Conservation (phyloP, 2,113 vertebrate genomes). For the Peromyscus maniculatus region DNA sequence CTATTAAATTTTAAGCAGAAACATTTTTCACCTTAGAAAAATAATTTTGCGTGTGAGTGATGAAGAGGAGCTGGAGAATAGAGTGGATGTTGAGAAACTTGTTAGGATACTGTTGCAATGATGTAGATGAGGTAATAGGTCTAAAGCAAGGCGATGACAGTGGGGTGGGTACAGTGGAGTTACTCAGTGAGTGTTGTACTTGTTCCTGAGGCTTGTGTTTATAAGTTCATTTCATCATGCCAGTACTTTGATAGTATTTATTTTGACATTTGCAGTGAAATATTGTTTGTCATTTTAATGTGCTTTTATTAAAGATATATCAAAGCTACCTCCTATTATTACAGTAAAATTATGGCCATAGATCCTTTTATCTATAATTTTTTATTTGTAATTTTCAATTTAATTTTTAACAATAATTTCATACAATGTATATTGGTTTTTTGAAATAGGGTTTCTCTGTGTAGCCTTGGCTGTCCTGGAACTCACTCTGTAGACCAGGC, state of each 20-base stretch:
- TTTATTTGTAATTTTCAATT: background rate
- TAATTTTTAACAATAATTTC: background rate
- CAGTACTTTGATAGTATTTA: slow-evolving; percentile 5
- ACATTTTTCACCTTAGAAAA: slow-evolving; percentile 52
- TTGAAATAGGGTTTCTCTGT: background rate
- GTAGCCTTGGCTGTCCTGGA: background rate
- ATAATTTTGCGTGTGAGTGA: slow-evolving; percentile 25
- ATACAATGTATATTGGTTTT: no score
- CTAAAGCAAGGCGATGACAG: background rate
- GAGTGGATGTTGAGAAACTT: slow-evolving; percentile 32
- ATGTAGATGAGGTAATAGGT: background rate
- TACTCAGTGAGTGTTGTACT: slow-evolving; percentile 25
- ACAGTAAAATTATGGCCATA: background rate
- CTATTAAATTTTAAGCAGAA: slow-evolving; percentile 51
- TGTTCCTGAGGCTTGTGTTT: background rate
- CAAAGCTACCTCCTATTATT: slow-evolving; percentile 44
- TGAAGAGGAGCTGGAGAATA: slow-evolving; percentile 3
- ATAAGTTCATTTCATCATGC: background rate
- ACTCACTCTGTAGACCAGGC: background rate
- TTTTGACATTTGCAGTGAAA: slow-evolving; percentile 14
- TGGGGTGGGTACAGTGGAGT: background rate
- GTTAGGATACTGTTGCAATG: slow-evolving; percentile 39
- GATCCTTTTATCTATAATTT: slow-evolving; percentile 48
- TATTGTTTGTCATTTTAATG: slow-evolving; percentile 55
- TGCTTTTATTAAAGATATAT: slow-evolving; percentile 63